Evolutionary conservation across 2,797 vertebrate genomes (phyloP), one percentile per base, ranked within the genome.

Genomic region (Mus caroli): DNA sequence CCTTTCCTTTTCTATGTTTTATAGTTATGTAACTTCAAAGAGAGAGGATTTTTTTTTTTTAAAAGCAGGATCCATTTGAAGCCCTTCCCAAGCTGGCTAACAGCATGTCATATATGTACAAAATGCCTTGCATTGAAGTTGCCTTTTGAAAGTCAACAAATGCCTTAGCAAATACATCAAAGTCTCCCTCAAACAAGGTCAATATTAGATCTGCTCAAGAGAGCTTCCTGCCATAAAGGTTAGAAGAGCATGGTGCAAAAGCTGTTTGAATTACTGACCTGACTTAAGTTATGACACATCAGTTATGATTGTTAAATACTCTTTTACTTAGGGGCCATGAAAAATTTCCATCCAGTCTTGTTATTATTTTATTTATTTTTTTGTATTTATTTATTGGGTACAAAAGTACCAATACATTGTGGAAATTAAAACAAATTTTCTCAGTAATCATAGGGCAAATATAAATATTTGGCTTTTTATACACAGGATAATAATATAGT

Each of bases 121-220:
- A 96, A 92, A 90, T 77, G 50, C 43, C 80, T 88, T 78, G 46
- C 62, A 54, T 78, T 76, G 85, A 97, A 95, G 77, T 86, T 96
- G 79, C 73, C 92, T 96, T 97, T 92, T 90, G 88, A 93, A 96
- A 96, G 73, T 93, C 84, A 92, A 95, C 71, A 96, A 95, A 86
- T 52, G 60, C 62, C 69, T 90, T 5, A 2, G 82, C 54, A 83
- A 94, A 96, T 56, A 95, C 67, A 90, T 50, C 88, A 92, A 95
- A 96, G 88, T 1, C 11, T 95, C 67, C 46, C 71, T 71, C 40
- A 90, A 92, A 88, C 15, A 88, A 28, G 83, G 95, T 96, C 92
- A 93, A 62, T 94, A 92, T 90, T 78, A 92, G 67, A 88, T 75
- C 34, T 92, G 34, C 28, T 62, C 77, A 82, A 82, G 50, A 50